Evolutionary conservation across 1,140 invertebrate genomes (phyloP).

Genomic region (Gyrodactylus salaris): DNA sequence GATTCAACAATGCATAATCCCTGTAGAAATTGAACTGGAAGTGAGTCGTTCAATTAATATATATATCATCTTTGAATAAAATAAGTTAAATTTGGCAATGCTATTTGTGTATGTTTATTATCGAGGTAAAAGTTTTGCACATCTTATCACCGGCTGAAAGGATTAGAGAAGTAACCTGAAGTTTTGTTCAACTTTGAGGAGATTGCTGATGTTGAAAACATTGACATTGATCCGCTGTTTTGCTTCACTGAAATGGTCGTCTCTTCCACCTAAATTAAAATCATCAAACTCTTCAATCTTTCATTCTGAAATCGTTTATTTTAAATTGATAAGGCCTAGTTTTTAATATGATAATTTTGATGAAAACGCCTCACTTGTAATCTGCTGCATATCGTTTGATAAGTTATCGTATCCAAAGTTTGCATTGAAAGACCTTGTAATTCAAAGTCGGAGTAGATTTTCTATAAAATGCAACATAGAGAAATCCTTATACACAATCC

Average conservation of each 20-base stretch:
- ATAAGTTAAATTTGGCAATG: no score
- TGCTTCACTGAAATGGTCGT: not conserved
- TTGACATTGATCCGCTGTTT: not conserved
- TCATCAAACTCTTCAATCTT: not conserved
- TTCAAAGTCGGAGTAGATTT: constrained; percentile 93
- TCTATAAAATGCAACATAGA: constrained; percentile 27
- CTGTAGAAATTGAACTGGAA: no score
- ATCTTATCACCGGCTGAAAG: not conserved
- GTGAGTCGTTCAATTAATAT: no score
- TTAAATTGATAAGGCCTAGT: no score
- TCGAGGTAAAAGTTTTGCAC: no score
- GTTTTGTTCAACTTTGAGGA: no score
- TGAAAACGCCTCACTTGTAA: constrained; percentile 57
- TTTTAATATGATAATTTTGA: no score
- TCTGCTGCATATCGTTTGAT: constrained; percentile 56
- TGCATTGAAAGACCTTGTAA: constrained; percentile 89
- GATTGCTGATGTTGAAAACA: not conserved
- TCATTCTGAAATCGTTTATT: not conserved
- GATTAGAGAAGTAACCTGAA: not conserved
- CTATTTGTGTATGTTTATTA: no score
- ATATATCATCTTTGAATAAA: no score
- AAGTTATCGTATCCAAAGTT: constrained; percentile 75
- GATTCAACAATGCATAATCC: no score
- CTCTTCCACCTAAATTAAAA: not conserved
- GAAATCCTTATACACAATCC: no score